A percentile compares a stretch with the other conserved stretches of the same genome.
Evolutionary conservation across 2,888 invertebrate genomes (phyloP).

Genomic region (Caenorhabditis parvicauda): DNA sequence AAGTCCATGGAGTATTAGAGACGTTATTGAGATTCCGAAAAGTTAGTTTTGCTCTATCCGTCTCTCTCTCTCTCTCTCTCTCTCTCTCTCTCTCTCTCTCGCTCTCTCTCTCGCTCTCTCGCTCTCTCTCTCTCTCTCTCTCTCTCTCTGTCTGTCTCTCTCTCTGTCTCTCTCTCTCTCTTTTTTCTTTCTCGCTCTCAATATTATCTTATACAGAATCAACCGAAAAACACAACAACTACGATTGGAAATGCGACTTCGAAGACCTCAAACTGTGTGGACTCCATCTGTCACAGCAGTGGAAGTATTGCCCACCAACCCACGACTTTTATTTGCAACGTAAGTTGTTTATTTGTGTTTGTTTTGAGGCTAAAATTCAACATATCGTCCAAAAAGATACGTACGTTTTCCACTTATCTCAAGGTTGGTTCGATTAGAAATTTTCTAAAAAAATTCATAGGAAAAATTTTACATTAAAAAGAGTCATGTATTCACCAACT

Average conservation of each 20-base stretch:
- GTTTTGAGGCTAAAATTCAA: too few species aligned
- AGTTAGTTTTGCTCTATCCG: conserved; percentile 14
- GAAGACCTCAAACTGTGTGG: conserved; percentile 26
- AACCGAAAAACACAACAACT: conserved; percentile 3
- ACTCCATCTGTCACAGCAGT: conserved; percentile 14
- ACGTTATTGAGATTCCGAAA: conserved; percentile 37
- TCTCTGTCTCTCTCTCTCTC: background rate
- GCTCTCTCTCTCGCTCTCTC: too few species aligned
- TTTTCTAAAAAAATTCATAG: too few species aligned
- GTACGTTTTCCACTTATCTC: too few species aligned
- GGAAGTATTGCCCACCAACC: conserved; percentile 16
- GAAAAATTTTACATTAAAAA: too few species aligned
- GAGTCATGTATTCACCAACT: too few species aligned
- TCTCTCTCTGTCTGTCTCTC: background rate
- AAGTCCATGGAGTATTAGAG: conserved; percentile 54
- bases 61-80: conserved; percentile 4
- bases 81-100: background rate
- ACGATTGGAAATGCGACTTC: conserved; percentile 20
- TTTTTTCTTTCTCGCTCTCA: background rate
- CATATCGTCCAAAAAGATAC: too few species aligned
- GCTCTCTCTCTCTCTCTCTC: too few species aligned
- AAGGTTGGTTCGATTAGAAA: too few species aligned
- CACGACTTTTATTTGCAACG: conserved; percentile 18
- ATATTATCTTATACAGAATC: background rate
- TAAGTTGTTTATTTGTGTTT: too few species aligned